phyloP scores from a whole-genome alignment of 2,113 vertebrate genomes.

The Macaca nemestrina region DNA sequence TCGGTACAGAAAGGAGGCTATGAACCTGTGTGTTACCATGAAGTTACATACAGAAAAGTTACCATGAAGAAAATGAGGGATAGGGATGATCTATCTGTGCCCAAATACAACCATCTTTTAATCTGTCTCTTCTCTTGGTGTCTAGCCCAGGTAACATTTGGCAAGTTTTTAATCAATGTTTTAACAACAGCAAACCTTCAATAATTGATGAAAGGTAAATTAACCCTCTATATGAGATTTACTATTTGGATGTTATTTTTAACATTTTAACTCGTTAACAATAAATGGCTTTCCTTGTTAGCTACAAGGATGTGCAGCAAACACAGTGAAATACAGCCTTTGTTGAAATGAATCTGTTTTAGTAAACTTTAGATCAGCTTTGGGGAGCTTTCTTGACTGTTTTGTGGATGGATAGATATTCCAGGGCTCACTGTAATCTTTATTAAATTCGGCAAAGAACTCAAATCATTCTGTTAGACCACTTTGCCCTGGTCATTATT shows the following conservation, averaged over 20 bases:
- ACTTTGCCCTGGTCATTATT: slow-evolving; percentile 8
- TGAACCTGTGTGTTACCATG: neutral
- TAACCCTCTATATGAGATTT: neutral
- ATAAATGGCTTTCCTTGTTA: slow-evolving; percentile 15
- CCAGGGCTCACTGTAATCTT: neutral
- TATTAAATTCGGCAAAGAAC: neutral
- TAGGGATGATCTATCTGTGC: neutral
- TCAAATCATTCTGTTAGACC: neutral
- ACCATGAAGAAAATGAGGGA: neutral
- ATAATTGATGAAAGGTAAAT: slow-evolving; percentile 48
- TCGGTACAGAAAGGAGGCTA: neutral
- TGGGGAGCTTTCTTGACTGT: neutral
- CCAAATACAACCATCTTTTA: neutral
- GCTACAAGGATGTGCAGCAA: neutral
- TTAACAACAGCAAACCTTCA: slow-evolving; percentile 33
- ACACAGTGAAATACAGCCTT: neutral
- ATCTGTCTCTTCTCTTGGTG: neutral
- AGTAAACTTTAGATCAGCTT: neutral
- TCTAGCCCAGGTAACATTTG: neutral
- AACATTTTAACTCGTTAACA: slow-evolving; percentile 4
- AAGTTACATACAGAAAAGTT: neutral
- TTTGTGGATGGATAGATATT: neutral
- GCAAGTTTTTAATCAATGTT: slow-evolving; percentile 22
- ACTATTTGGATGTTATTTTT: neutral
- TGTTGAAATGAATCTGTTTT: slow-evolving; percentile 3